phyloP scores from a whole-genome alignment of 2,797 vertebrate genomes.

The Helicolenus hilgendorfi region DNA sequence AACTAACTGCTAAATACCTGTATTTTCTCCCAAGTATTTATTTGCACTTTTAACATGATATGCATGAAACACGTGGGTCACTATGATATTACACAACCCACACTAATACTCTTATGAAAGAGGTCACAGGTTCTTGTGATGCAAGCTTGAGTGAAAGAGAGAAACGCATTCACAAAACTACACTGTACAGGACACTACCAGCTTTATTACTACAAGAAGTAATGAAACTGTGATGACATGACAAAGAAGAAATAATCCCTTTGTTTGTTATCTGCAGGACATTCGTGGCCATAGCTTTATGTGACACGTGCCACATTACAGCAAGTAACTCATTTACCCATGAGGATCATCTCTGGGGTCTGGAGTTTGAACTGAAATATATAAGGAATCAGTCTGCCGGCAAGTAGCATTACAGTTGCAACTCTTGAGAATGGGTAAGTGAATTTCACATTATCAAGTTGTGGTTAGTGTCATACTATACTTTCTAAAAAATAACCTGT shows the following conservation, averaged over 20 bases:
- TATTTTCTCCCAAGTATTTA: neutral
- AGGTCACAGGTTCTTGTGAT: constrained; percentile 15
- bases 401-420: neutral
- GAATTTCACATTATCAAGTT: neutral
- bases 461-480: neutral
- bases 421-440: constrained; percentile 35
- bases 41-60: neutral
- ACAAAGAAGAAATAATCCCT: neutral
- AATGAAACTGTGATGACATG: neutral
- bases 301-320: neutral
- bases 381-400: neutral
- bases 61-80: neutral
- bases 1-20: neutral
- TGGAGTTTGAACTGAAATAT: constrained; percentile 64
- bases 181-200: neutral
- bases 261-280: neutral
- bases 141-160: neutral
- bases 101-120: constrained; percentile 3
- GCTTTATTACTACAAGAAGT: neutral
- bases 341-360: neutral
- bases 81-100: neutral
- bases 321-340: constrained; percentile 55
- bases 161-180: neutral
- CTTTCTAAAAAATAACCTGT: neutral
- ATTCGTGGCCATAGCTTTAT: neutral